Base-by-base conservation (phyloP, 2,888 invertebrate species). In the Philhelius pedissequus region DNA sequence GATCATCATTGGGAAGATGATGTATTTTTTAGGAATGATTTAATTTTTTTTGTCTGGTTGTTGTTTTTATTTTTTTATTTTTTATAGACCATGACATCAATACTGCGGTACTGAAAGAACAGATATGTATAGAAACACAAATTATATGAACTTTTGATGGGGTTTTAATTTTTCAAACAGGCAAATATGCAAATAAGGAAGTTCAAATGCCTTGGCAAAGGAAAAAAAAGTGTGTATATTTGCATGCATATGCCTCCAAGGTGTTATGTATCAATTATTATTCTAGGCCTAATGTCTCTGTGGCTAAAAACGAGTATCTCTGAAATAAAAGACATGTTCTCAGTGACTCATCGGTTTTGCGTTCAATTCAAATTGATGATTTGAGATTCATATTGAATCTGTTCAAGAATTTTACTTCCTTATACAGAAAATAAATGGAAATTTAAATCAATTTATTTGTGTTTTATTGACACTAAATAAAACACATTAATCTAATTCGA, bases 71-170 rank as follows among this genome's bases (percentile, higher is more conserved):
- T n/a, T 18, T 13, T 40, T 20, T 25, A 20, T 45, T 60, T 32
- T 64, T 48, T 64, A 64, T 64, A 48, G 64, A 64, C 64, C 64
- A 64, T 64, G 64, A 64, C 64, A 64, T 64, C 64, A 64, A 64
- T 48, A 48, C 48, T 48, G n/a, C n/a, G 6, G 48, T 20, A 64
- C 45, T 64, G 48, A 15, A n/a, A 62, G 43, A 62, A 27, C 38
- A 22, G 58, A 58, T 58, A 58, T 38, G 13, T 13, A 13, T 6
- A 30, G 1, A 9, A 11, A 18, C 9, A 27, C 25, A 43, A 43
- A 43, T 4, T 27, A n/a, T 40, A 62, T 27, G 15, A 32, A 48
- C n/a, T 20, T 45, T 64, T 20, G n/a, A 64, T 64, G 20, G 11
- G 13, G 7, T 45, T 45, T 32, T 48, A n/a, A 32, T 18, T 27